These are phyloP conservation scores for Apogon talboti DNA, from an alignment of 2,797 vertebrate genomes.

Conservation along the genomic window DNA sequence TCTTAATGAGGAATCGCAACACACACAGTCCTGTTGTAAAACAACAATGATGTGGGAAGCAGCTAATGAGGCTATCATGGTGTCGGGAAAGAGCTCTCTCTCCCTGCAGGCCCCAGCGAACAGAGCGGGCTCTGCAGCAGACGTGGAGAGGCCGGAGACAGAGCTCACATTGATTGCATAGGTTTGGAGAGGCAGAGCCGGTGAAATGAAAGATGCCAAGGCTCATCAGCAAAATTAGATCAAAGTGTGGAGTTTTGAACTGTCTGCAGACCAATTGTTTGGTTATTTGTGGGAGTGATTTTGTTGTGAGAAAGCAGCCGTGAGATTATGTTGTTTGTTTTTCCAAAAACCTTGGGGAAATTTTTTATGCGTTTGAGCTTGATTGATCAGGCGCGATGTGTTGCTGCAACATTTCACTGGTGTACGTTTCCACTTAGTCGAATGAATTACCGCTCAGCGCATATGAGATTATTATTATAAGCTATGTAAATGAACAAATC, in stretches of 20 bases:
- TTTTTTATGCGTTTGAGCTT: conserved; percentile 75
- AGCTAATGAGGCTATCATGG: conserved; percentile 89
- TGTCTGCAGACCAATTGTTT: conserved; percentile 66
- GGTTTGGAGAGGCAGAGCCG: conserved; percentile 77
- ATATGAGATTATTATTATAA: conserved; percentile 74
- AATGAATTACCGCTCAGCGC: conserved; percentile 73
- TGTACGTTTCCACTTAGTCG: conserved; percentile 73
- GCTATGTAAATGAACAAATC: conserved; percentile 76
- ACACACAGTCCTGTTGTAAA: conserved; percentile 89
- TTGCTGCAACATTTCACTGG: conserved; percentile 75
- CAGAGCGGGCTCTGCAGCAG: conserved; percentile 64
- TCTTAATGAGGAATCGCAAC: conserved; percentile 89
- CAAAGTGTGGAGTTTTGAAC: conserved; percentile 72
- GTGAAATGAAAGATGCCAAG: conserved; percentile 79
- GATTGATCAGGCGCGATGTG: conserved; percentile 79
- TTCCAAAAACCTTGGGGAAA: conserved; percentile 80
- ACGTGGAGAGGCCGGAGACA: conserved; percentile 71
- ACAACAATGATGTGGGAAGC: conserved; percentile 88
- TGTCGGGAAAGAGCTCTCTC: conserved; percentile 82
- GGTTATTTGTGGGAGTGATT: conserved; percentile 72
- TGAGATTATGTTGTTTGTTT: conserved; percentile 80
- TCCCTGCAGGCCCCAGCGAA: conserved; percentile 81
- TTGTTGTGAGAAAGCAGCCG: conserved; percentile 70
- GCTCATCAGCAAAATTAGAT: conserved; percentile 83
- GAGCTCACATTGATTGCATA: conserved; percentile 83